A percentile compares a stretch with the other conserved stretches of the same genome.
phyloP scores from a whole-genome alignment of 2,888 invertebrate genomes.

The Bellardia bayeri region DNA sequence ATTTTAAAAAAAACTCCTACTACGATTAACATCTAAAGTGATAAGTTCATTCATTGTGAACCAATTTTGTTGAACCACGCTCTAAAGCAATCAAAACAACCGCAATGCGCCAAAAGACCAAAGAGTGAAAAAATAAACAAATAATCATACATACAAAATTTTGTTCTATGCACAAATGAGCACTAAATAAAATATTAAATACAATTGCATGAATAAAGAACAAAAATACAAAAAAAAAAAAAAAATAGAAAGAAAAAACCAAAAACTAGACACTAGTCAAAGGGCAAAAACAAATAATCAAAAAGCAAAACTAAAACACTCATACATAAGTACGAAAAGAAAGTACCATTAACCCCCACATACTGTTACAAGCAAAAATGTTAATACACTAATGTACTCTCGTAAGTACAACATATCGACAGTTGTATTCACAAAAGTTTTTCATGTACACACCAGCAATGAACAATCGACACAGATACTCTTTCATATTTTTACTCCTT shows the following conservation, averaged over 20 bases:
- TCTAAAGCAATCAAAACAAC: slow-evolving; percentile 73
- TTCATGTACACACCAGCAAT: slow-evolving; percentile 25
- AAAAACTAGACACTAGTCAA: slow-evolving; percentile 41
- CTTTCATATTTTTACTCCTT: not conserved
- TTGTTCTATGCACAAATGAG: slow-evolving; percentile 72
- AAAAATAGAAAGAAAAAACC: not conserved
- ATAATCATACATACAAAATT: slow-evolving; percentile 46
- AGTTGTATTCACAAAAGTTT: slow-evolving; percentile 19
- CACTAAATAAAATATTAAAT: slow-evolving; percentile 74
- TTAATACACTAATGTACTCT: slow-evolving; percentile 14
- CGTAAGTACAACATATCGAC: not conserved
- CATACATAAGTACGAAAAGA: not conserved
- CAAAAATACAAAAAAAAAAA: slow-evolving; percentile 31
- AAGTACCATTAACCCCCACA: slow-evolving; percentile 14
- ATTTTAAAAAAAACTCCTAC: slow-evolving; percentile 39
- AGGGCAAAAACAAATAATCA: slow-evolving; percentile 56
- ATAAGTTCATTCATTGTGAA: slow-evolving; percentile 59
- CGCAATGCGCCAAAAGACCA: slow-evolving; percentile 73
- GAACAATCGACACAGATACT: not conserved
- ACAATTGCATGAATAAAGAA: slow-evolving; percentile 64
- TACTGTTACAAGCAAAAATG: not conserved
- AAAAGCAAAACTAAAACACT: slow-evolving; percentile 26
- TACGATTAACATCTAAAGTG: slow-evolving; percentile 57
- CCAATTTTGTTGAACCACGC: slow-evolving; percentile 56
- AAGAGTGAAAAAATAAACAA: slow-evolving; percentile 32